Base-by-base conservation (phyloP, 2,888 invertebrate genomes). In the Tachina fera region DNA sequence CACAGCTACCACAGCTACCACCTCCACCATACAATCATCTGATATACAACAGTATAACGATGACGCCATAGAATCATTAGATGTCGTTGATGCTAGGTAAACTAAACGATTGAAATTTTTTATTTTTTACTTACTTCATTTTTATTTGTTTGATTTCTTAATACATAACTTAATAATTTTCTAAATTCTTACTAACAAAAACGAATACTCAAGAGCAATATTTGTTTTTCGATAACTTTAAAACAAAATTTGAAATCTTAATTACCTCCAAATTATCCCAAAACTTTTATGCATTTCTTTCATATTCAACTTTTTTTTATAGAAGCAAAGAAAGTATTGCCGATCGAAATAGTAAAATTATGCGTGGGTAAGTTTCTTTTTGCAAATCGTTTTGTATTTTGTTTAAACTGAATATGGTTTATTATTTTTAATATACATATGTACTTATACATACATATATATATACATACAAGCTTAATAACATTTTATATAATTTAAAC, bases 61-160 rank as follows among this genome's bases (percentile, higher is more conserved):
- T 87, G 88, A 88, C 80, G 90, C 90, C 90, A 90, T 90, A 89
- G 90, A 90, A 88, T 89, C 91, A 79, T 87, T 90, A 91, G 92
- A 92, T 89, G 92, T 90, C 77, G 89, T 90, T 89, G 92, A 92
- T 89, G 87, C 88, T 92, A 92, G 92, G 92, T 92, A 92, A 92
- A 82, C 78, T 31, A 81, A 78, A 53, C 39, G 68, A 65, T 78
- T 71, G 45, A 4, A 60, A 76, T 63, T 43, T 45, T 61, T 60
- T 43, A 53, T 49, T 56, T n/a, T n/a, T n/a, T n/a, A n/a, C 43
- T 56, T 61, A 19, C 22, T 63, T 71, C 39, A 22, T 82, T 65
- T 9, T 60, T 31, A 6, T 31, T 41, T 51, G n/a, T 43, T 49
- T 68, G 6, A 74, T 60, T 14, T 76, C 49, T 63, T 14, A 19